Conservation (phyloP, 37 sponge, comb jelly and placozoan genomes). For the Chondrilla cf. caribensis region DNA sequence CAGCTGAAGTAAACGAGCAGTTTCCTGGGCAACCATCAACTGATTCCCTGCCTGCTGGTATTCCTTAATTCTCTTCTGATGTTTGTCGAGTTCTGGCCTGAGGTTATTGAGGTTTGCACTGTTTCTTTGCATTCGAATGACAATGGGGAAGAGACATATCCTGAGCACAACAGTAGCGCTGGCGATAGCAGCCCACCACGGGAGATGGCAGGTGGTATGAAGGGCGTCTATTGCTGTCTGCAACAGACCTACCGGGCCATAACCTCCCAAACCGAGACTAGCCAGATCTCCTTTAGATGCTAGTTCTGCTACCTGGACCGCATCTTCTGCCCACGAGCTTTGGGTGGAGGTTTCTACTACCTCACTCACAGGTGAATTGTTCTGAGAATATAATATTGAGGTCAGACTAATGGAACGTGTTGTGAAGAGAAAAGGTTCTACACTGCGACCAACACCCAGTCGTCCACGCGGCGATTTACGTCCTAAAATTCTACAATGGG, state of each 20-base stretch:
- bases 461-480: too few species aligned
- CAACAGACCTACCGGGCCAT: constrained; percentile 73
- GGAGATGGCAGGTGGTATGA: constrained; percentile 56
- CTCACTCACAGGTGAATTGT: not conserved
- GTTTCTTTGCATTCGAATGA: constrained; percentile 38
- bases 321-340: constrained; percentile 4
- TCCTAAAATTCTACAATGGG: too few species aligned
- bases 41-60: constrained; percentile 41
- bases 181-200: constrained; percentile 90
- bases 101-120: constrained; percentile 65
- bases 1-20: constrained; percentile 26
- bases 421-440: too few species aligned
- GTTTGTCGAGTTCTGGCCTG: constrained; percentile 37
- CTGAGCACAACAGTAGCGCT: constrained; percentile 46
- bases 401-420: too few species aligned
- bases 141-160: constrained; percentile 51
- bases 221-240: constrained; percentile 66
- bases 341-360: not conserved
- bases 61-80: constrained; percentile 42
- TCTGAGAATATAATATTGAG: too few species aligned
- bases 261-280: constrained; percentile 71
- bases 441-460: too few species aligned
- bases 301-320: not conserved
- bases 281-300: constrained; percentile 43
- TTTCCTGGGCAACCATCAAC: constrained; percentile 24